Evolutionary conservation across 2,797 vertebrate genomes (phyloP), one percentile per base, ranked within the genome.

Genomic region (Petrocephalus schoutedeni): DNA sequence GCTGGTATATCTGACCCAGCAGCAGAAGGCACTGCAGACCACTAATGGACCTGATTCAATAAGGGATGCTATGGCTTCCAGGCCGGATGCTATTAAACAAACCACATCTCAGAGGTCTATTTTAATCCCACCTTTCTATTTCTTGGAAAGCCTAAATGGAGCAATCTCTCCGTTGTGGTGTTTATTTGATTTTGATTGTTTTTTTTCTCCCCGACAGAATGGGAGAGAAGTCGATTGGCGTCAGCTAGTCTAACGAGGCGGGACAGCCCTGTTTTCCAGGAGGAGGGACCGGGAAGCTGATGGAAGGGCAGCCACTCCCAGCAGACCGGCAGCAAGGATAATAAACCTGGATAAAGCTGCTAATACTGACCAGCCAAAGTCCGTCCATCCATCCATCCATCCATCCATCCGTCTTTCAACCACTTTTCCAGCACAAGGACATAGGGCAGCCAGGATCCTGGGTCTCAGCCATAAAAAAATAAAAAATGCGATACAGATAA

Each of bases 21-120:
- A 77, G 36, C 71, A 49, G 36, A 41, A 77, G 41, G 41, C 7
- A 14, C 88, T 77, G 89, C 89, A 84, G 88, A 82, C 89, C 89
- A 41, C 91, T 95, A 94, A 95, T 95, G 94, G 89, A 92, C 86
- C 89, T 89, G 90, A 94, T 93, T 94, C 88, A 89, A 95, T 95
- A 93, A 93, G 89, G 91, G 92, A 93, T 93, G 93, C 92, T 94
- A 88, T 91, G 88, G 86, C 91, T 90, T 91, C 91, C 93, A 91
- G 91, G 90, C 89, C 89, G 83, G 92, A 93, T 90, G 87, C 85
- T 7, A 91, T 92, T 93, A 93, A 91, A 92, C 91, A 93, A 93
- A 94, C 91, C 91, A 90, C 89, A 89, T 91, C 86, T 90, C 89
- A 51, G 88, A 87, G 74, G 71, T 91, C 93, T 94, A 92, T 93